Percentiles rank a stretch among this genome's conserved stretches.
These are phyloP conservation scores for Neotoxoptera formosana DNA, from an alignment of 1,140 invertebrate genomes.

Conservation along the genomic window DNA sequence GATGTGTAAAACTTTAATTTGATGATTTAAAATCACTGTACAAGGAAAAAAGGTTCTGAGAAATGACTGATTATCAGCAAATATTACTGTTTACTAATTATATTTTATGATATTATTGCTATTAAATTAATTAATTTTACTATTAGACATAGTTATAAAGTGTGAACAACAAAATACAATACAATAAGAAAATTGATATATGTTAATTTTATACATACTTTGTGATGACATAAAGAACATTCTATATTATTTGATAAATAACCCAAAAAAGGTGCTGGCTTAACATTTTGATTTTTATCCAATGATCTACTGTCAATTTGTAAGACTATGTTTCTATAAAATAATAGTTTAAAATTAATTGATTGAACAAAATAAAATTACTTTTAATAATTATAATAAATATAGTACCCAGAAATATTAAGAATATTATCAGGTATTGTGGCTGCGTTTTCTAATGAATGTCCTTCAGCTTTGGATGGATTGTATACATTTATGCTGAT, in stretches of 20 bases:
- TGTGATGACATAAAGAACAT: conserved; percentile 57
- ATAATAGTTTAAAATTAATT: background rate
- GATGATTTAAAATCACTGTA: too few species aligned
- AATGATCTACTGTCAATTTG: background rate
- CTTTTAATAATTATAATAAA: background rate
- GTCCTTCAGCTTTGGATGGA: background rate
- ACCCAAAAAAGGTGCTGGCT: conserved; percentile 54
- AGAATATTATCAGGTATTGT: background rate
- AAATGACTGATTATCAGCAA: too few species aligned
- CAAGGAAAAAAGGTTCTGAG: too few species aligned
- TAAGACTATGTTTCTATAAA: conserved; percentile 8
- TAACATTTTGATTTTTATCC: conserved; percentile 57
- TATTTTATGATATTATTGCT: too few species aligned
- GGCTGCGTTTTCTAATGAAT: background rate
- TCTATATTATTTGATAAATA: conserved; percentile 59
- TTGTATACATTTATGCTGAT: background rate
- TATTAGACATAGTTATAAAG: too few species aligned
- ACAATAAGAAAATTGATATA: too few species aligned
- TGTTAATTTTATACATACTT: conserved; percentile 37
- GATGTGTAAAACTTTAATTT: too few species aligned
- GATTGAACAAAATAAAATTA: background rate
- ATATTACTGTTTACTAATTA: too few species aligned
- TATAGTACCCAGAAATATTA: conserved; percentile 32
- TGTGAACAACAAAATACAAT: too few species aligned
- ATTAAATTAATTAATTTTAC: too few species aligned